phyloP scores from a whole-genome alignment of 2,113 vertebrate species.

The Anas platyrhynchos region DNA sequence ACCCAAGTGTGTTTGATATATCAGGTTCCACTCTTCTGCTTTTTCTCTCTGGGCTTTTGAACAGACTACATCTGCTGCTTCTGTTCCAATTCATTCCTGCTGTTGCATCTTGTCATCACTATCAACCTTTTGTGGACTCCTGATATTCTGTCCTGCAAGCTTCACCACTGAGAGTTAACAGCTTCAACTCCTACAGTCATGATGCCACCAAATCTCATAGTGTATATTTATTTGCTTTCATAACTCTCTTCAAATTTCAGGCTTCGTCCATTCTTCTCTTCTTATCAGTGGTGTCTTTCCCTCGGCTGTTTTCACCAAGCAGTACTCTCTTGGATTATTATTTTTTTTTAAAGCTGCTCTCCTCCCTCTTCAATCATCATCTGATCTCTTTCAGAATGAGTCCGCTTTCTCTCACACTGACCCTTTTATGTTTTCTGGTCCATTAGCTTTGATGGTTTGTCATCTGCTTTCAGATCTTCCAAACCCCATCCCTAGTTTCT shows the following conservation, averaged over 20 bases:
- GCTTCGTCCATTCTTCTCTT: neutral
- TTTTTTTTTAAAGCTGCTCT: neutral
- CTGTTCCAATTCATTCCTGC: neutral
- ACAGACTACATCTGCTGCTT: neutral
- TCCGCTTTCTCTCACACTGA: neutral
- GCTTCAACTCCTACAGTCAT: neutral
- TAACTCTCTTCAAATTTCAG: neutral
- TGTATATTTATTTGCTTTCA: neutral
- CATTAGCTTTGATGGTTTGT: conserved; percentile 16
- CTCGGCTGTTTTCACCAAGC: neutral
- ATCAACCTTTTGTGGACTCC: neutral
- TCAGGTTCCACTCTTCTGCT: neutral
- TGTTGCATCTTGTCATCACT: neutral
- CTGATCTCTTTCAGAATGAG: neutral
- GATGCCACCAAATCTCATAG: neutral
- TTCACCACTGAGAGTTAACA: neutral
- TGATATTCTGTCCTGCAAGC: neutral
- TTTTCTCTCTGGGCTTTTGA: neutral
- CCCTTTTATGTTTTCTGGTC: conserved; percentile 1
- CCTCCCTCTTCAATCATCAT: neutral
- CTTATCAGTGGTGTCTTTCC: neutral
- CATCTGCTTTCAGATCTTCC: conserved; percentile 13
- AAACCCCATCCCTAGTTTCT: neutral
- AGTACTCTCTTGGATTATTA: neutral
- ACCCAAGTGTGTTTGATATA: neutral